Percentiles rank a stretch among this genome's conserved stretches.
phyloP scores from a whole-genome alignment of 2,888 invertebrate species.

The Acanthosoma haemorrhoidale region DNA sequence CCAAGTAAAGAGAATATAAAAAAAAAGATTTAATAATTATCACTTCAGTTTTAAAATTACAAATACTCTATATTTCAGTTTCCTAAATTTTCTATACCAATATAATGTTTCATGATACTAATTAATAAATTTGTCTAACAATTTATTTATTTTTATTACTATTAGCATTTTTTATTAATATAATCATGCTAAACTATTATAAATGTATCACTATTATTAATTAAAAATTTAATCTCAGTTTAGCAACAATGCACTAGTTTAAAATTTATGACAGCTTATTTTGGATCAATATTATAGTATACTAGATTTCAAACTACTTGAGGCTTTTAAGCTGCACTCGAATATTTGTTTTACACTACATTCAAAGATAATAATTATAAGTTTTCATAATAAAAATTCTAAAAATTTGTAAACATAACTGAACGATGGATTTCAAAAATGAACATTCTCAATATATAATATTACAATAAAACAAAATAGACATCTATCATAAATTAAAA shows the following conservation, averaged over 20 bases:
- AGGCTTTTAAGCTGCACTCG: constrained; percentile 22
- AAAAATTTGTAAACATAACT: not conserved
- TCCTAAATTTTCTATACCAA: too few relatives aligned
- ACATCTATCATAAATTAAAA: not conserved
- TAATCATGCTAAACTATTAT: too few relatives aligned
- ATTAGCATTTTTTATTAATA: too few relatives aligned
- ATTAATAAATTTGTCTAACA: not conserved
- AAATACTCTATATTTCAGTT: too few relatives aligned
- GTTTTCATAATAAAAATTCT: constrained; percentile 6
- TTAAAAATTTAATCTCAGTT: not conserved
- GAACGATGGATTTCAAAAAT: not conserved
- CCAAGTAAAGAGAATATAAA: too few relatives aligned
- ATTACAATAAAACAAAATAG: not conserved
- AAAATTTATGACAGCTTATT: not conserved
- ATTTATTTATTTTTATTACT: not conserved
- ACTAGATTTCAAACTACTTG: not conserved
- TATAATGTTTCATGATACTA: not conserved
- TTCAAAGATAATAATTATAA: not conserved
- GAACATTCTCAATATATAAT: not conserved
- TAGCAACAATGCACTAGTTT: not conserved
- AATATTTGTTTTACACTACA: not conserved
- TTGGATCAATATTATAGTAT: not conserved
- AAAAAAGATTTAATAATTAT: too few relatives aligned
- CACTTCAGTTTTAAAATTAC: too few relatives aligned
- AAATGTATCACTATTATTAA: not conserved